phyloP scores from a whole-genome alignment of 2,797 vertebrate genomes.

The Momotus momota region DNA sequence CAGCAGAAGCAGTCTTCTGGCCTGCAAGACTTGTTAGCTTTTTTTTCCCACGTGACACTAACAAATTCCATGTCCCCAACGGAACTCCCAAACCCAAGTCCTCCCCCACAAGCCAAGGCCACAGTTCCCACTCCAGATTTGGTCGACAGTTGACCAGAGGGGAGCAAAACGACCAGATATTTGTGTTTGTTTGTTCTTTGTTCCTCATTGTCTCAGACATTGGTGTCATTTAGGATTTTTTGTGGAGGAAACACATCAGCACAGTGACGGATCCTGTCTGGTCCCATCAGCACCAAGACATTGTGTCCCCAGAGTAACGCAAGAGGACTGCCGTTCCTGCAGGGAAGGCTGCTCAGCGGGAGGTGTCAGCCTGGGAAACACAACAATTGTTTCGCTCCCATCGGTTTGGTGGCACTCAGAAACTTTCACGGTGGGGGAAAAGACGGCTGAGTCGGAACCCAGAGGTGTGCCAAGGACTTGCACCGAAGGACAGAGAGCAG shows the following conservation, averaged over 20 bases:
- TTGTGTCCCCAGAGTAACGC: slow-evolving; percentile 23
- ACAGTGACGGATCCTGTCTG: slow-evolving; percentile 65
- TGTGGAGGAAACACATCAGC: slow-evolving; percentile 51
- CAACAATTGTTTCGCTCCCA: slow-evolving; percentile 36
- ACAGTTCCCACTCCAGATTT: not conserved
- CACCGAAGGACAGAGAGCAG: not conserved
- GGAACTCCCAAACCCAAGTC: not conserved
- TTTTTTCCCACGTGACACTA: not conserved
- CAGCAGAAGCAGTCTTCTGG: not conserved
- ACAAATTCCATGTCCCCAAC: not conserved
- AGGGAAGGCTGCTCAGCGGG: slow-evolving; percentile 34
- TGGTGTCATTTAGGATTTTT: slow-evolving; percentile 65
- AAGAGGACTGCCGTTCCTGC: slow-evolving; percentile 40
- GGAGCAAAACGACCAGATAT: not conserved
- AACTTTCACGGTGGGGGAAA: not conserved
- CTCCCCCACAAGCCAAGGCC: not conserved
- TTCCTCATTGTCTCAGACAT: slow-evolving; percentile 42
- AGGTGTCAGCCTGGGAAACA: slow-evolving; percentile 59
- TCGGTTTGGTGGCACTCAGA: not conserved
- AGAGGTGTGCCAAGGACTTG: slow-evolving; percentile 56
- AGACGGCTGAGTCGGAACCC: not conserved
- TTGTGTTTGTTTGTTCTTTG: slow-evolving; percentile 54
- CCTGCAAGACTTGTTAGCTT: not conserved
- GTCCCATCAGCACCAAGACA: slow-evolving; percentile 45
- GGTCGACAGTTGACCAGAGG: slow-evolving; percentile 24